phyloP scores from a whole-genome alignment of 2,888 invertebrate species.

The Labia minor region DNA sequence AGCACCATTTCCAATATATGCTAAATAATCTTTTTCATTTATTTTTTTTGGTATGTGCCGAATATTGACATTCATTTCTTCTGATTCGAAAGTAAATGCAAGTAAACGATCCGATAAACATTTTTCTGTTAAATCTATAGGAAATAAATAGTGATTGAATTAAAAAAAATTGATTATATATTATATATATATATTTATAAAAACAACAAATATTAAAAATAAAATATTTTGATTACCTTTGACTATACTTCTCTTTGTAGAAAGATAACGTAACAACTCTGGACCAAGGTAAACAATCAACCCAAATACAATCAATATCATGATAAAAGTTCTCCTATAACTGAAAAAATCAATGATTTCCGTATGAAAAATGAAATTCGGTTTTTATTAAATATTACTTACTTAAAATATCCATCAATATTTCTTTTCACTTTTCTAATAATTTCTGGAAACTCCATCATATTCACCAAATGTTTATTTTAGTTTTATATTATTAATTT shows the following conservation, averaged over 20 bases:
- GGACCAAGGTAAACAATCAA: constrained; percentile 56
- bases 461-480: constrained; percentile 13
- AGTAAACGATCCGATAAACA: constrained; percentile 56
- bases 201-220: neutral
- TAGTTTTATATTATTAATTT: neutral
- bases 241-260: constrained; percentile 38
- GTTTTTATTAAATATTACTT: constrained; percentile 4
- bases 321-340: constrained; percentile 37
- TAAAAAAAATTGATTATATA: neutral
- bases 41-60: constrained; percentile 45
- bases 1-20: constrained; percentile 65
- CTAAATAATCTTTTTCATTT: constrained; percentile 51
- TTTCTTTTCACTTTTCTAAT: constrained; percentile 23
- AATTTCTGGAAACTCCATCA: constrained; percentile 22
- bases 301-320: constrained; percentile 45
- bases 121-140: constrained; percentile 42
- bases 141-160: constrained; percentile 19
- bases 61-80: constrained; percentile 57
- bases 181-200: neutral
- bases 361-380: neutral
- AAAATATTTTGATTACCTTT: constrained; percentile 31
- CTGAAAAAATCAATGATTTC: constrained; percentile 24
- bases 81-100: constrained; percentile 47
- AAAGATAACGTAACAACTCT: constrained; percentile 49
- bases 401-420: constrained; percentile 23